Percentiles rank a stretch among this genome's conserved stretches.
These are phyloP conservation scores for Alces alces DNA, from an alignment of 2,113 vertebrate genomes.

Conservation along the genomic window DNA sequence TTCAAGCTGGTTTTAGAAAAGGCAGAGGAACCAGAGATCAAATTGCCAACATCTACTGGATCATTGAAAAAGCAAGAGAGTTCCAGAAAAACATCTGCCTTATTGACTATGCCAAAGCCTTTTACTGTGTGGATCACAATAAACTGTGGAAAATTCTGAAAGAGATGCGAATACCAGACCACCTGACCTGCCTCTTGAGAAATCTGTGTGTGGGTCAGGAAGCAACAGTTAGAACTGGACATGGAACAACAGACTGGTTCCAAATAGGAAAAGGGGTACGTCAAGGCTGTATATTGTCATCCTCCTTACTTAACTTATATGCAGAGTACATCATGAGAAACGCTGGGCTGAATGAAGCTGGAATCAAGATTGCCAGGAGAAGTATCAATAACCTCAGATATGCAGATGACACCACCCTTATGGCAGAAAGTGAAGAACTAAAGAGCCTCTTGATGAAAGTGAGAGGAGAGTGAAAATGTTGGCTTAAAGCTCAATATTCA, in stretches of 20 bases:
- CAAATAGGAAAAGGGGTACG: rapidly evolving
- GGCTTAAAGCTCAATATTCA: neutral
- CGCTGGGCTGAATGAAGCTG: neutral
- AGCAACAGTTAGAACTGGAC: neutral
- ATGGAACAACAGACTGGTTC: neutral
- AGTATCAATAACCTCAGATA: neutral
- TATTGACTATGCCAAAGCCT: neutral
- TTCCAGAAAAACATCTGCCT: neutral
- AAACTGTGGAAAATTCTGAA: neutral
- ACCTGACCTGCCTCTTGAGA: neutral
- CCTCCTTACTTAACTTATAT: neutral
- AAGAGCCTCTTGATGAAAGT: neutral
- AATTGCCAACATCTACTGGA: neutral
- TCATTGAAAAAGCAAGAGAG: neutral
- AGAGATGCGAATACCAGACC: neutral
- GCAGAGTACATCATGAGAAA: neutral
- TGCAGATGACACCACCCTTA: neutral
- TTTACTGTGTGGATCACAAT: neutral
- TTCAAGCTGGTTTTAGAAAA: neutral
- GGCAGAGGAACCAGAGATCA: neutral
- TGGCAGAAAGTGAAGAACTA: neutral
- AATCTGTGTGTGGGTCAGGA: neutral
- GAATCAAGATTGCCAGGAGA: neutral
- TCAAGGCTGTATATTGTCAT: neutral
- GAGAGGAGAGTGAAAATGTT: neutral